Base-by-base conservation (phyloP, 2,888 invertebrate genomes). In the Eutolmus rufibarbis region DNA sequence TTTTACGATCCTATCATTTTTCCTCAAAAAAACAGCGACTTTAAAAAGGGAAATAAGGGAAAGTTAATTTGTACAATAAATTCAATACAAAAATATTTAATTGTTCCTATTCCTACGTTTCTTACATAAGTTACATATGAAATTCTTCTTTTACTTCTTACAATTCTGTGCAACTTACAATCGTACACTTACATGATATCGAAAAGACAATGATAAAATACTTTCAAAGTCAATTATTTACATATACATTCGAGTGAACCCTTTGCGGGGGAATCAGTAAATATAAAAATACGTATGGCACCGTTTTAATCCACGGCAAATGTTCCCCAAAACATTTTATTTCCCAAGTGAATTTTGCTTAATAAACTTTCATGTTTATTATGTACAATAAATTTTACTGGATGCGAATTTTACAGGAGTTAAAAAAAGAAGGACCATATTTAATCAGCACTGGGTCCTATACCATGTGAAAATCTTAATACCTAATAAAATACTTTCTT, bases 51-150 rank as follows among this genome's bases (percentile, higher is more conserved):
- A 76, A 76, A 34, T 76, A 9, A 37, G 76, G 40, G 76, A 16
- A 46, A 76, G 40, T 37, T 37, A 57, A 86, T 56, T 16, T 56
- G 76, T 76, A 51, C 56, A 51, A 51, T 77, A 78, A 86, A 77
- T 78, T 23, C 77, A 77, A 86, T 77, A 76, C 76, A 77, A 86
- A 51, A 74, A 86, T 76, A 86, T 66, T 19, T 74, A 86, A 76
- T 76, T 86, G 40, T 76, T 9, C 46, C 51, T 81, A 81, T 76
- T 23, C 28, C 66, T 66, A 57, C n/a, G 51, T 51, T 66, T 66
- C 66, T 28, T 66, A 66, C 23, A 66, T 19, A 66, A 23, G 28
- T 51, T 66, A 66, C 66, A 66, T 66, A 66, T 66, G 66, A 66
- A 66, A 28, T 66, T 66, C 66, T 57, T 5, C 23, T 23, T 23